Evolutionary conservation across 1,140 invertebrate genomes (phyloP), one percentile per base, ranked within the genome.

Genomic region (Philaenus spumarius): DNA sequence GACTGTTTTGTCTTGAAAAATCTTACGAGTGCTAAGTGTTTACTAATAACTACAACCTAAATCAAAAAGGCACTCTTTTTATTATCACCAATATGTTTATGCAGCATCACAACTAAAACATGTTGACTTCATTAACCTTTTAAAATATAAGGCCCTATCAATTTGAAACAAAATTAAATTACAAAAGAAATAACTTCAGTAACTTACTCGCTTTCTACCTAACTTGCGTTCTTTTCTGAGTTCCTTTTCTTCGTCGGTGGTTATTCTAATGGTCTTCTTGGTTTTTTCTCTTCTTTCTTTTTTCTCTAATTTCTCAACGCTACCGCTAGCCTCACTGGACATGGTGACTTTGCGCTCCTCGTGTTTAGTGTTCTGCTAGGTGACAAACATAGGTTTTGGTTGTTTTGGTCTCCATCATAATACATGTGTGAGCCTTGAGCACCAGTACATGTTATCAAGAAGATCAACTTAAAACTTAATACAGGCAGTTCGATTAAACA

Each of bases 191-290:
- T 9, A 7, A 23, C 22, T n/a, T n/a, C n/a, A n/a, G n/a, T n/a
- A n/a, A 56, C 54, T 56, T 24, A 56, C 54, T 24, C 54, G 39
- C 30, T 56, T 56, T 12, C 54, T 45, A 19, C n/a, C 30, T 2
- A 56, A 20, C 23, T 56, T 56, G 19, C 45, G 43, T 46, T 56
- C 54, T 46, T 56, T 56, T 56, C 42, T 40, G 34, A 56, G 30
- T 30, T 56, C 54, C 46, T 56, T 56, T 26, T 43, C 54, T 45
- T 56, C 54, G 15, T 56, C 54, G 1, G 30, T 15, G 1, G 54
- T 6, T 12, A 14, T 43, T 34, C 30, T n/a, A 7, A 46, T 12
- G 12, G 19, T 46, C 34, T 56, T 56, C 42, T 46, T 26, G 19
- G 46, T 14, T 24, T 56, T 56, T 22, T 56, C 54, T 17, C 35